Base-by-base conservation (phyloP, 92 coral and sea anemone species). In the Palythoa heliodiscus region DNA sequence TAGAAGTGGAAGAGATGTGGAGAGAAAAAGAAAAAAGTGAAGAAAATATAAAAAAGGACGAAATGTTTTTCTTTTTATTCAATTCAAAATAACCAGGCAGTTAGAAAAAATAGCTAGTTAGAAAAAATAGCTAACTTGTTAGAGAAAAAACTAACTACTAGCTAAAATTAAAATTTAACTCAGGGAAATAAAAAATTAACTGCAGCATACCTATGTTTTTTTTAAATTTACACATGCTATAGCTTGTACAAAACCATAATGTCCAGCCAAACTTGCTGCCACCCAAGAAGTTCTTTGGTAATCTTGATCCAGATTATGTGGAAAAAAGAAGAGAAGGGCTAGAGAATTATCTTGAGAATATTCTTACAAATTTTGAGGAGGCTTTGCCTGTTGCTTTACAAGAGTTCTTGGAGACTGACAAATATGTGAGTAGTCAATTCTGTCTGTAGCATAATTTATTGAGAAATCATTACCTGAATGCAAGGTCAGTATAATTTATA, bases 231-330 rank as follows among this genome's bases (percentile, higher is more conserved):
- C 35, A 12, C 43, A 2, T 17, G 52, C 15, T 57, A 16, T 75
- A 96, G 99, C 94, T 96, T 79, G 90, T 95, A 4, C 90, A 66
- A 76, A 87, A 82, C 50, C 82, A 88, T 55, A 86, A 87, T 53
- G 77, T 94, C 17, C 86, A 91, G 13, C 80, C 38, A 60, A 83
- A 70, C 22, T 83, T 93, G 53, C 72, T 96, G 52, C 99, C 99
- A 29, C 99, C 98, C 5, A 96, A 96, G 94, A 96, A 96, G 71
- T 82, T 23, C 55, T 87, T 96, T 90, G 99, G 99, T 29, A 91
- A 93, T 38, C 92, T 92, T 48, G 90, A 96, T 37, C 91, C 95
- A 52, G 93, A 91, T 24, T 91, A 94, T 85, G 91, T 96, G 80
- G 99, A 96, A 75, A 91, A 91, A 69, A 87, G 99, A 85, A 83